Evolutionary conservation across 2,888 invertebrate genomes (phyloP).

Genomic region (Oscheius sp.): DNA sequence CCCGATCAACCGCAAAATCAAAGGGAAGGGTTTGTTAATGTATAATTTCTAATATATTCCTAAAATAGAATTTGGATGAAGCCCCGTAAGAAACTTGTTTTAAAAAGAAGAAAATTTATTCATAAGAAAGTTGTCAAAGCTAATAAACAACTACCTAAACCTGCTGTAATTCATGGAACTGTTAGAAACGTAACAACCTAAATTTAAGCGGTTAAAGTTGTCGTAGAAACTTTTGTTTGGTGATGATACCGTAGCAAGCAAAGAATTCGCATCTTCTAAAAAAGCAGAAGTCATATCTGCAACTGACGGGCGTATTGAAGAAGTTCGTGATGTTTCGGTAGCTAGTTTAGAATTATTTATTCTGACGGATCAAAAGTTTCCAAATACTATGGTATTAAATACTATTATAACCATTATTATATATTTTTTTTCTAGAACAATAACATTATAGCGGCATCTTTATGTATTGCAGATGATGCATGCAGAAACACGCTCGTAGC

Average conservation of each 20-base stretch:
- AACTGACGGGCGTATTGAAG: slow-evolving; percentile 27
- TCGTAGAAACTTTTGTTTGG: slow-evolving; percentile 16
- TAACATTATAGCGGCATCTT: slow-evolving; percentile 37
- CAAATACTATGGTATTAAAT: slow-evolving; percentile 35
- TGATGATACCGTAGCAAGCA: background rate
- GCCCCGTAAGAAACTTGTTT: background rate
- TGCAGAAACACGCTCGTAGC: slow-evolving; percentile 35
- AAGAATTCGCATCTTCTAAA: background rate
- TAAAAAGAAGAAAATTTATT: too few relatives aligned
- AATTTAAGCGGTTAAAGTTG: background rate
- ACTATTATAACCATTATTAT: background rate
- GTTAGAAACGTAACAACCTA: background rate
- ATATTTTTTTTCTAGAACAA: slow-evolving; percentile 35
- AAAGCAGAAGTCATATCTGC: slow-evolving; percentile 18
- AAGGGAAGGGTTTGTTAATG: background rate
- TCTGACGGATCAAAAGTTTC: slow-evolving; percentile 37
- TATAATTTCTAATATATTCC: background rate
- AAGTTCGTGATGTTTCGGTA: slow-evolving; percentile 39
- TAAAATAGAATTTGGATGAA: background rate
- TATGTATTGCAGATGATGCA: slow-evolving; percentile 43
- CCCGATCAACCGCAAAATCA: background rate
- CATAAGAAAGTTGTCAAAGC: too few relatives aligned
- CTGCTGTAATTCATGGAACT: background rate
- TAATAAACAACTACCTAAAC: background rate
- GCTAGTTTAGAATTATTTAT: slow-evolving; percentile 49